phyloP scores from a whole-genome alignment of 1,140 invertebrate species.

The Cyrtorhinus lividipennis region DNA sequence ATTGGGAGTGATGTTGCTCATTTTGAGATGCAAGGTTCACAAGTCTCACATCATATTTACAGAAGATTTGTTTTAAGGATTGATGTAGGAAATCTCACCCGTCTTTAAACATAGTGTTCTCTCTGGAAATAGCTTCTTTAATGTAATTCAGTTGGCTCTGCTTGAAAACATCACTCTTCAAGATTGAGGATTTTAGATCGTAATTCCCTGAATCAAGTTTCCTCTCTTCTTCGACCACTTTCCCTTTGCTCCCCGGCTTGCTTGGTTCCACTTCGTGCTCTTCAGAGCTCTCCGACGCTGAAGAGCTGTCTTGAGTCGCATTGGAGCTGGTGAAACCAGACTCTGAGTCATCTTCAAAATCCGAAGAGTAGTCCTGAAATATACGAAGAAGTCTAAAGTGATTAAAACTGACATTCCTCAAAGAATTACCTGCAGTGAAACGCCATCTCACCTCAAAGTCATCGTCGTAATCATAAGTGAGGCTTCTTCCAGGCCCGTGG shows the following conservation, averaged over 20 bases:
- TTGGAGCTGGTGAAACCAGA: constrained; percentile 30
- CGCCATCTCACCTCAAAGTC: constrained; percentile 13
- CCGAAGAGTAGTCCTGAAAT: constrained; percentile 37
- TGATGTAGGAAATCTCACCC: too few species aligned
- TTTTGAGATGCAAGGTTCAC: too few species aligned
- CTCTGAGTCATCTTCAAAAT: constrained; percentile 37
- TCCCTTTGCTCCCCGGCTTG: constrained; percentile 24
- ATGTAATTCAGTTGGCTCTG: constrained; percentile 28
- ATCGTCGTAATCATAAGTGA: constrained; percentile 17
- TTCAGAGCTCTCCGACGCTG: constrained; percentile 11
- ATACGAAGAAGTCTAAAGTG: too few species aligned
- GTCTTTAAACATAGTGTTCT: constrained; percentile 28
- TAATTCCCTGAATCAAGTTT: constrained; percentile 53
- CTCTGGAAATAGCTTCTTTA: constrained; percentile 26
- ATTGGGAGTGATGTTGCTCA: too few species aligned
- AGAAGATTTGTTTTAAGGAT: constrained; percentile 23
- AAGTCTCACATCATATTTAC: not conserved
- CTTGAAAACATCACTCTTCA: constrained; percentile 29
- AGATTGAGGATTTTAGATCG: constrained; percentile 36
- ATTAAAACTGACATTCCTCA: too few species aligned
- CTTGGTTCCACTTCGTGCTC: constrained; percentile 25
- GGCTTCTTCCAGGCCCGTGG: too few species aligned
- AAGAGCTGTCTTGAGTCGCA: constrained; percentile 16
- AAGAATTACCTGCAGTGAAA: too few species aligned
- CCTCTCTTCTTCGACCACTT: constrained; percentile 39